Base-by-base conservation (phyloP, 2,797 vertebrate genomes). In the Avahi laniger region DNA sequence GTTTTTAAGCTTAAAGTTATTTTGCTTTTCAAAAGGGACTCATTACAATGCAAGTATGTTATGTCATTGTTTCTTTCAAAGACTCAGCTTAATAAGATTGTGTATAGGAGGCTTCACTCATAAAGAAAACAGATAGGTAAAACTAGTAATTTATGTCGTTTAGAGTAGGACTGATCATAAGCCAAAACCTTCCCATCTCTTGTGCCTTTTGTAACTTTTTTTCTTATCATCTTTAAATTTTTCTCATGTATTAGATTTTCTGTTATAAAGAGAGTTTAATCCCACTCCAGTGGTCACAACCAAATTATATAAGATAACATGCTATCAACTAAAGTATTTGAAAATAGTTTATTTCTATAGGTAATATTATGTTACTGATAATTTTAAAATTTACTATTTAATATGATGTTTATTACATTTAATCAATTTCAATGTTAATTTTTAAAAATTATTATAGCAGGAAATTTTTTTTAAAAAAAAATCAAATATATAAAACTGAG, bases 1-100 rank as follows among this genome's bases (percentile, higher is more conserved):
- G 94, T 97, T 98, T 98, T 92, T 89, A 95, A 97, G 91, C 5
- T 97, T 97, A 88, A 97, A 97, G 98, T 97, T 93, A 93, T 96
- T 96, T 95, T 94, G 94, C 87, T 88, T 96, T 97, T 93, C 70
- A 80, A 97, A 90, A 98, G 85, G 67, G 95, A 90, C 65, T 59
- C 85, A 93, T 85, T 78, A 95, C 52, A 92, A 92, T 72, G 63
- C 92, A 97, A 96, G 93, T 90, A 61, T 96, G 93, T 73, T 95
- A 96, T 96, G 81, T 18, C 72, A 3, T 95, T 98, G 97, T 52
- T 91, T n/a, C 50, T 91, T 84, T 92, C 80, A 70, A 75, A 92
- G 24, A 78, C 12, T 88, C 1, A 1, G 72, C 86, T 93, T 96
- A 97, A 80, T 91, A 97, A 94, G 79, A 95, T 96, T 95, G 79